Base-by-base conservation (phyloP, 1,140 invertebrate genomes). In the Trichoplusia ni region DNA sequence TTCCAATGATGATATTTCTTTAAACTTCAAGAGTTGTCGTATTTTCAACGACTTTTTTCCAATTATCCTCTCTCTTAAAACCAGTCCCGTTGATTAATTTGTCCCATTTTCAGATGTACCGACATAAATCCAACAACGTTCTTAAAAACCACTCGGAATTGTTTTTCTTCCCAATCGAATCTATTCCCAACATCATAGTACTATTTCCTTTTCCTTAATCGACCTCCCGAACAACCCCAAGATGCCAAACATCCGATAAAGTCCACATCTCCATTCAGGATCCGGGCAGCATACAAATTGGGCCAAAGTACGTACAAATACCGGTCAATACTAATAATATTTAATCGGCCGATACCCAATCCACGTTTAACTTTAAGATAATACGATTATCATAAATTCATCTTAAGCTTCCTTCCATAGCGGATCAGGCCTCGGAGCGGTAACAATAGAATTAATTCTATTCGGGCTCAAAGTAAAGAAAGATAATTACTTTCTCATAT, bases 401-500 rank as follows among this genome's bases (percentile, higher is more conserved):
- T 60, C 21, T 25, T 13, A 19, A 2, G 16, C 27, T 37, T 23
- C 31, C 40, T 31, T 27, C 51, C 16, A 14, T 33, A 25, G 3
- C 53, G 23, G 53, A 58, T 58, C 29, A 60, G 44, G 3, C 13
- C 18, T 46, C n/a, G 25, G 58, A 29, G 16, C 16, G 27, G 27
- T 21, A 33, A 47, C 58, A 60, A 60, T 35, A 11, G 58, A 42
- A 60, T 60, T 60, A 59, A 59, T 59, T 59, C 56, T 25, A 33
- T 35, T 58, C 35, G 13, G 14, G 25, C 37, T 7, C n/a, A 6
- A 38, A 27, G 37, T 13, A 42, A 58, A 58, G 37, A 58, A 47
- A 60, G 58, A 60, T 60, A 60, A 60, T 60, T 60, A 46, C 29
- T 35, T 47, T 44, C 51, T 56, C 38, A 58, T 58, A 58, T 58